These are phyloP conservation scores for Microctenopoma stevenorrisi DNA, from an alignment of 2,797 vertebrate genomes.

Conservation along the genomic window DNA sequence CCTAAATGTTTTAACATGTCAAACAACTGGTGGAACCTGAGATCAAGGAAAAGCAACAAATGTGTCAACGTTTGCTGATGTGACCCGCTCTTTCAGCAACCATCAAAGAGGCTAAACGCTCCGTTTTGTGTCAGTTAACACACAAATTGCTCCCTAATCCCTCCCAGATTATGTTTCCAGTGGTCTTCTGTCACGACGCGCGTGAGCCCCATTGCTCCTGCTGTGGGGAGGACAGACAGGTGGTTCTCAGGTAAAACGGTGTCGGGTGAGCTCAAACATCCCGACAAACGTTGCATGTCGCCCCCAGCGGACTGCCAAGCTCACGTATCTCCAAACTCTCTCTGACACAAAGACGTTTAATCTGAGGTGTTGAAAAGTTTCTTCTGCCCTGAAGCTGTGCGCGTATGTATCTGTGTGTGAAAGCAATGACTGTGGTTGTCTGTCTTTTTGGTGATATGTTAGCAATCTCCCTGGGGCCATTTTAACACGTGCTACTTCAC, in stretches of 20 bases:
- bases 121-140: conserved; percentile 63
- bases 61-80: conserved; percentile 2
- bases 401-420: conserved; percentile 42
- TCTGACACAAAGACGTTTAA: conserved; percentile 65
- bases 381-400: conserved; percentile 44
- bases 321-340: conserved; percentile 37
- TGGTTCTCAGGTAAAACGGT: conserved; percentile 66
- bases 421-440: conserved; percentile 25
- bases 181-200: conserved; percentile 70
- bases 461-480: conserved; percentile 50
- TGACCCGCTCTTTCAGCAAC: conserved; percentile 37
- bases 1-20: background rate
- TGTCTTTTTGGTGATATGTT: conserved; percentile 48
- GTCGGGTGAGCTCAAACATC: conserved; percentile 71
- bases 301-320: conserved; percentile 39
- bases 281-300: conserved; percentile 25
- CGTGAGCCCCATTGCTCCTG: conserved; percentile 68
- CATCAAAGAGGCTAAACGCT: conserved; percentile 47
- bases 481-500: conserved; percentile 55
- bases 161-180: conserved; percentile 72
- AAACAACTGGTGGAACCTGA: background rate
- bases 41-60: background rate
- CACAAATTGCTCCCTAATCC: conserved; percentile 80
- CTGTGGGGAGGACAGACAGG: conserved; percentile 51
- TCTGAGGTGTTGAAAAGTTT: conserved; percentile 66